phyloP scores from a whole-genome alignment of 2,888 invertebrate genomes.

The Microdon myrmicae region DNA sequence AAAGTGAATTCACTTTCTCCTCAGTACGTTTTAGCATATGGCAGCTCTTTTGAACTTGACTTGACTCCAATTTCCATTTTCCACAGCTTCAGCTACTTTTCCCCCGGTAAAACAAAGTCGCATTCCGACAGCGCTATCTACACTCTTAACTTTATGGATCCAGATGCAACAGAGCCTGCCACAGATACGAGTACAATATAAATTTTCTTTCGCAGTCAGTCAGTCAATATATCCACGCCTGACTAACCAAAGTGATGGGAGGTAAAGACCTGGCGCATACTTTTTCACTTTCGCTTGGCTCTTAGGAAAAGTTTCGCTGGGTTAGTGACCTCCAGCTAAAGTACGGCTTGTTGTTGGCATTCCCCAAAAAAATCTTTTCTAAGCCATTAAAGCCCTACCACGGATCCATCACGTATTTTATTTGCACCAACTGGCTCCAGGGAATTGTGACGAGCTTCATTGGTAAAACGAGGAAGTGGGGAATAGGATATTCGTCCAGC shows the following conservation, averaged over 20 bases:
- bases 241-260: slow-evolving; percentile 39
- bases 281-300: slow-evolving; percentile 47
- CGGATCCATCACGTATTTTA: too few species aligned
- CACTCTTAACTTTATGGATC: not conserved
- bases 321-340: slow-evolving; percentile 42
- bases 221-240: slow-evolving; percentile 18
- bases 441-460: slow-evolving; percentile 1
- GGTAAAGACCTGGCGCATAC: slow-evolving; percentile 42
- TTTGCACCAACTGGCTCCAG: too few species aligned
- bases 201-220: slow-evolving; percentile 26
- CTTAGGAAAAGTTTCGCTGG: slow-evolving; percentile 39
- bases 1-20: slow-evolving; percentile 50
- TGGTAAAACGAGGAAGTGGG: too few species aligned
- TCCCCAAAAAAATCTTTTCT: too few species aligned
- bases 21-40: slow-evolving; percentile 14
- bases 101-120: not conserved
- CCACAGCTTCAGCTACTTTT: slow-evolving; percentile 13
- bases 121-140: slow-evolving; percentile 19
- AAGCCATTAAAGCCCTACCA: too few species aligned
- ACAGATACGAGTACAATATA: slow-evolving; percentile 7
- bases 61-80: slow-evolving; percentile 49
- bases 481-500: slow-evolving; percentile 5
- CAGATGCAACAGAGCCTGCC: not conserved
- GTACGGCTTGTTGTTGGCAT: too few species aligned
- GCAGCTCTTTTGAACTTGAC: slow-evolving; percentile 50